Conservation (phyloP, 1,140 invertebrate genomes). For the Drosophila insularis region DNA sequence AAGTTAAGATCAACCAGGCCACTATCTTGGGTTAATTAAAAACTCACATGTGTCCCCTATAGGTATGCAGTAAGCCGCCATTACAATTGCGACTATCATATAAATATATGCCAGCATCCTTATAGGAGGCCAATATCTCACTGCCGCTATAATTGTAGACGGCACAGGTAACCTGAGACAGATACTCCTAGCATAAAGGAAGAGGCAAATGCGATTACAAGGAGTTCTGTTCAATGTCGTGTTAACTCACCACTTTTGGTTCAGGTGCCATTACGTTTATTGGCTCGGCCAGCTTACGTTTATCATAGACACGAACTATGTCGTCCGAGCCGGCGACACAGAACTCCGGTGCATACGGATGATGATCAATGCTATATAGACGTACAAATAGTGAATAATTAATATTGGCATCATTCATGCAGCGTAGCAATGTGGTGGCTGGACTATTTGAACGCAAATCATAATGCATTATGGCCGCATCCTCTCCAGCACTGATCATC, state of each 20-base stretch:
- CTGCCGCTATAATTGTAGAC: slow-evolving; percentile 95
- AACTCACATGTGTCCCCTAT: slow-evolving; percentile 87
- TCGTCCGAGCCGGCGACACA: slow-evolving; percentile 89
- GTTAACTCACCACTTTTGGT: slow-evolving; percentile 55
- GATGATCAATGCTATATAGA: slow-evolving; percentile 93
- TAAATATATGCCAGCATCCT: slow-evolving; percentile 96
- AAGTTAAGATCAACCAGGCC: no score
- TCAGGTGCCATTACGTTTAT: slow-evolving; percentile 83
- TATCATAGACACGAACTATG: slow-evolving; percentile 88
- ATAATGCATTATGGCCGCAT: slow-evolving; percentile 90
- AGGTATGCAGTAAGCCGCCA: slow-evolving; percentile 87
- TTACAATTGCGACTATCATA: slow-evolving; percentile 88
- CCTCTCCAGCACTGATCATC: slow-evolving; percentile 94
- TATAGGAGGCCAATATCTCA: slow-evolving; percentile 95
- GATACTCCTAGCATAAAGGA: slow-evolving; percentile 21
- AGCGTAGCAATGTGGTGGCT: slow-evolving; percentile 37
- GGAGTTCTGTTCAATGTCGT: no score
- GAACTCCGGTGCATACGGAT: slow-evolving; percentile 92
- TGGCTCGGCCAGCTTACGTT: slow-evolving; percentile 84
- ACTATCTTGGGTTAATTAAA: background rate
- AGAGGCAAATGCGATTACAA: background rate
- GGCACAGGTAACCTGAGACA: slow-evolving; percentile 90
- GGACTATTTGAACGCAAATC: slow-evolving; percentile 88
- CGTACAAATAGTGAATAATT: slow-evolving; percentile 65
- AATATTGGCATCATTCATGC: background rate